Conservation (phyloP, 2,888 invertebrate species). For the Troides oblongomaculatus region DNA sequence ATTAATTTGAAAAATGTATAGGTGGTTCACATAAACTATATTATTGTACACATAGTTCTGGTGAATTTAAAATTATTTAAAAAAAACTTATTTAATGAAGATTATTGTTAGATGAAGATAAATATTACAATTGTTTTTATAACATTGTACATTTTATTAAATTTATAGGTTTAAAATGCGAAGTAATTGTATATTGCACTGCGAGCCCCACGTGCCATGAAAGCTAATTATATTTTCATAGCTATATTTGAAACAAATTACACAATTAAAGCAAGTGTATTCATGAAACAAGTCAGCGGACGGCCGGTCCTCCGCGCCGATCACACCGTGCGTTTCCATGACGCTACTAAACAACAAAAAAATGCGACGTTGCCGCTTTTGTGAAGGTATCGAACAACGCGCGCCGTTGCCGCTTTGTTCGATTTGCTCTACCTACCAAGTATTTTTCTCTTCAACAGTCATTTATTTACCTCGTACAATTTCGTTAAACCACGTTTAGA, state of each 20-base stretch:
- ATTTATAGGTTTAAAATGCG: too few species aligned
- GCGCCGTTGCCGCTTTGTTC: constrained; percentile 60
- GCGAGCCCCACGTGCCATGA: neutral
- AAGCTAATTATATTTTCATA: neutral
- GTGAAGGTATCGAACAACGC: constrained; percentile 45
- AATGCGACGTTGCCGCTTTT: constrained; percentile 57
- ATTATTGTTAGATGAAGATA: too few species aligned
- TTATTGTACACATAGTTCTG: too few species aligned
- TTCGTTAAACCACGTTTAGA: constrained; percentile 5
- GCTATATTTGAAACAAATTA: neutral
- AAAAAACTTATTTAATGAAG: too few species aligned
- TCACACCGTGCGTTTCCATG: constrained; percentile 46
- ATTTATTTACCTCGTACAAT: constrained; percentile 15
- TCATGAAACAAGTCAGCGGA: constrained; percentile 27
- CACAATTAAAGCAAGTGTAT: constrained; percentile 20
- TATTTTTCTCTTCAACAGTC: constrained; percentile 35
- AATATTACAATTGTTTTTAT: too few species aligned
- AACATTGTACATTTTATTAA: too few species aligned
- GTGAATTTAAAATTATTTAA: too few species aligned
- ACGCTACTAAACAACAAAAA: constrained; percentile 50
- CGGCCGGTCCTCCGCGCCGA: constrained; percentile 33
- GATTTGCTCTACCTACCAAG: constrained; percentile 45
- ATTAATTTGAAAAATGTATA: too few species aligned
- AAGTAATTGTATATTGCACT: too few species aligned
- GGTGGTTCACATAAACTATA: too few species aligned